A percentile compares a stretch with the other conserved stretches of the same genome.
phyloP scores from a whole-genome alignment of 1,140 invertebrate genomes.

The Holotrichia oblita region DNA sequence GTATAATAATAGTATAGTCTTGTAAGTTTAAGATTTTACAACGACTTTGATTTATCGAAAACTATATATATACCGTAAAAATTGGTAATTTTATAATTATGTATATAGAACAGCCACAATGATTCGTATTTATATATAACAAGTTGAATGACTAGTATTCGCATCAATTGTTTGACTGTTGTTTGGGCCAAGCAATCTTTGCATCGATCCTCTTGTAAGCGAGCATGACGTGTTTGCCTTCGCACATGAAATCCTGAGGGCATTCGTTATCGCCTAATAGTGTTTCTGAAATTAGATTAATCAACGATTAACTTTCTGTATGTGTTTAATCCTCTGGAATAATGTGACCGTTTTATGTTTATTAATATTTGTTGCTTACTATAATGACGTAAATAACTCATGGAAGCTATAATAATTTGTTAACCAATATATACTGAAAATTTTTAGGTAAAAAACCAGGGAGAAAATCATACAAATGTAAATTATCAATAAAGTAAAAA shows the following conservation, averaged over 20 bases:
- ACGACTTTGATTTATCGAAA: not conserved
- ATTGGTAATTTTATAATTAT: conserved; percentile 29
- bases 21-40: not conserved
- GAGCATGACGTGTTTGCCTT: conserved; percentile 85
- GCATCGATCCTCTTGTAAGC: conserved; percentile 95
- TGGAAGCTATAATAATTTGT: too few relatives aligned
- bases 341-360: too few relatives aligned
- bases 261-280: conserved; percentile 87
- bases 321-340: too few relatives aligned
- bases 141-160: conserved; percentile 52
- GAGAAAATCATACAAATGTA: too few relatives aligned
- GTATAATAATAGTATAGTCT: not conserved
- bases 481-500: too few relatives aligned
- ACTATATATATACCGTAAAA: conserved; percentile 6
- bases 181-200: conserved; percentile 94
- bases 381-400: too few relatives aligned
- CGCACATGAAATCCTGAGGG: conserved; percentile 81
- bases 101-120: conserved; percentile 20
- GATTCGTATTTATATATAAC: conserved; percentile 17
- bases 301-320: not conserved
- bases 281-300: conserved; percentile 74
- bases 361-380: too few relatives aligned
- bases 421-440: too few relatives aligned
- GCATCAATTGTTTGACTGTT: conserved; percentile 54
- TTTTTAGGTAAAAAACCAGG: too few relatives aligned